Base-by-base conservation (phyloP, 2,113 vertebrate species). In the Holacanthus passer region DNA sequence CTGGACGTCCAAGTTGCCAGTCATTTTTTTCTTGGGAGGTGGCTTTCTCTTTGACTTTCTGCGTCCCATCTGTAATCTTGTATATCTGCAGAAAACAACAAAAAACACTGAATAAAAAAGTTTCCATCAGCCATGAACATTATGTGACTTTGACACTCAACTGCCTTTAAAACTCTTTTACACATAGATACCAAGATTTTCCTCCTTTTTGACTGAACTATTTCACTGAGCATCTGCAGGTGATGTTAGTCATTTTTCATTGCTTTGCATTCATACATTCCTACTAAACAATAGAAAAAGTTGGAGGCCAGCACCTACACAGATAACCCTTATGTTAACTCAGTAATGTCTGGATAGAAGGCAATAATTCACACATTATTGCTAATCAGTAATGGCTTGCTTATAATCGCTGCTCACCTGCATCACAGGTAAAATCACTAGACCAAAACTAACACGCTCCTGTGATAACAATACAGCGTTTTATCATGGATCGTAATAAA, bases 31-130 rank as follows among this genome's bases (percentile, higher is more conserved):
- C 93, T 97, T 98, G 1, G 97, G 96, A 4, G 97, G 97, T 0
- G 97, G 97, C 93, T 98, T 98, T 75, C 97, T 92, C 90, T 98
- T 98, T 0, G 97, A 98, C 90, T 98, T 98, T 63, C 97, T 94
- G 88, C 97, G 96, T 3, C 96, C 97, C 97, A 98, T 98, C 59
- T 69, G 5, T 48, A 6, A 37, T 39, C n/a, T 29, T 67, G 52
- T 74, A 0, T 52, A 59, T 65, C 73, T 84, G 58, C 29, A 64
- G 39, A 14, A 31, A 35, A 47, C 7, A 11, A 13, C 20, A 50
- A 50, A 3, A 16, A 22, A 19, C 9, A 1, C 22, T 50, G 2
- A 32, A 52, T 11, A 45, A 7, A 1, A 6, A 9, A 1, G 2
- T 12, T 9, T 35, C 10, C 55, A n/a, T 73, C 19, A 13, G 35